phyloP scores from a whole-genome alignment of 2,113 vertebrate genomes.

The Malurus cyaneus region DNA sequence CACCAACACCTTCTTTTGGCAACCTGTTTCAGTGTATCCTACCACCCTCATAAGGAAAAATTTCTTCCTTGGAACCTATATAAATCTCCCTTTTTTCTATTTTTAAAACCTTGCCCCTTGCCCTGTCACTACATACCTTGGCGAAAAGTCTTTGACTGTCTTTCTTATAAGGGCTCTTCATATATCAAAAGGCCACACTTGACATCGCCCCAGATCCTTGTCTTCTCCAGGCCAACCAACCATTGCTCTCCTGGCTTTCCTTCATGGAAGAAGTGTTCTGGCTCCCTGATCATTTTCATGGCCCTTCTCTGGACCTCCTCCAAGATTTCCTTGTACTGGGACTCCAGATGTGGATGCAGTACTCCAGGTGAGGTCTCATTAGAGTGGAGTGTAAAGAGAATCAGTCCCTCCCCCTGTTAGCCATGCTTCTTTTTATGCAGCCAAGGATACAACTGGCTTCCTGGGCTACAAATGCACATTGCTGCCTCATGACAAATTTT shows the following conservation, averaged over 20 bases:
- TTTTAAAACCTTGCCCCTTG: neutral
- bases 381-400: neutral
- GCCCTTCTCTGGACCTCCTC: neutral
- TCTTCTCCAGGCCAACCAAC: neutral
- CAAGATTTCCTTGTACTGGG: neutral
- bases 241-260: neutral
- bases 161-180: neutral
- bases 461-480: neutral
- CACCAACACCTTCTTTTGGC: neutral
- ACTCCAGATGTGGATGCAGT: neutral
- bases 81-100: neutral
- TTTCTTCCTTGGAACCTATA: neutral
- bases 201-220: neutral
- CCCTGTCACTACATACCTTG: neutral
- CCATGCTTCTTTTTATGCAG: neutral
- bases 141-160: neutral
- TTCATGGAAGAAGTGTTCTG: neutral
- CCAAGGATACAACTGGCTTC: neutral
- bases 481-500: rapidly evolving
- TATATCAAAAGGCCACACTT: rapidly evolving
- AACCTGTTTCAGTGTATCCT: neutral
- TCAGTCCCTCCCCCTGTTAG: neutral
- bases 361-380: neutral
- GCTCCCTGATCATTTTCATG: neutral
- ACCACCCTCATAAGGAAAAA: neutral